Percentiles rank a stretch among this genome's conserved stretches.
phyloP scores from a whole-genome alignment of 2,888 invertebrate genomes.

The Drosophila ezoana region DNA sequence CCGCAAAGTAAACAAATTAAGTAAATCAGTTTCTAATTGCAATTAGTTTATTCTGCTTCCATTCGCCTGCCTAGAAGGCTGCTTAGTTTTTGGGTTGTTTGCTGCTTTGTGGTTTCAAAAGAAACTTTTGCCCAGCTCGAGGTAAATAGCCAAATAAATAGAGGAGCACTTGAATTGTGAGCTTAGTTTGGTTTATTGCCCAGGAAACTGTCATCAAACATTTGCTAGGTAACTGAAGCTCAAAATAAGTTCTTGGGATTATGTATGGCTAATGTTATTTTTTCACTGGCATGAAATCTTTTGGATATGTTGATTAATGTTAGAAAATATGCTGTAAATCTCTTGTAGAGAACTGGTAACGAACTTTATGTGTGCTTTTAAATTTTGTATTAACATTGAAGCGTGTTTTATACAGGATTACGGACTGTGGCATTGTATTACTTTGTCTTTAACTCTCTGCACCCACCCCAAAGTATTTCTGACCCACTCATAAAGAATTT shows the following conservation, averaged over 20 bases:
- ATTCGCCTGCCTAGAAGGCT: not conserved
- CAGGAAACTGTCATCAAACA: not conserved
- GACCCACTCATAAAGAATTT: slow-evolving; percentile 40
- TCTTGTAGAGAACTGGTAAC: no score
- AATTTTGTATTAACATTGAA: no score
- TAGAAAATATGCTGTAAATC: no score
- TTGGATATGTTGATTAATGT: no score
- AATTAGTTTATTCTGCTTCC: slow-evolving; percentile 51
- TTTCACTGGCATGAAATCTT: not conserved
- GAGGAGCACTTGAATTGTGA: not conserved
- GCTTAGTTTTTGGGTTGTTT: slow-evolving; percentile 52
- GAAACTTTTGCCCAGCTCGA: slow-evolving; percentile 45
- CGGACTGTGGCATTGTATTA: not conserved
- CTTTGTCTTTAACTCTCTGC: not conserved
- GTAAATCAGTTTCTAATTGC: slow-evolving; percentile 79
- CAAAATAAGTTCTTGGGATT: not conserved
- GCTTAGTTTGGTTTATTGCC: not conserved
- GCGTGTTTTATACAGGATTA: no score
- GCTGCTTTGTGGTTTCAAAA: slow-evolving; percentile 55
- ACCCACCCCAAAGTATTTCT: not conserved
- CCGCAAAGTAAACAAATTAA: slow-evolving; percentile 82
- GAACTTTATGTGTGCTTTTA: no score
- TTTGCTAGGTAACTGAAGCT: not conserved
- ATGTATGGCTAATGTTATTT: not conserved
- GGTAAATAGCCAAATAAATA: slow-evolving; percentile 59